Percentiles rank a stretch among this genome's conserved stretches.
Evolutionary conservation across 2,113 vertebrate genomes (phyloP).

Genomic region (Ornithorhynchus anatinus): DNA sequence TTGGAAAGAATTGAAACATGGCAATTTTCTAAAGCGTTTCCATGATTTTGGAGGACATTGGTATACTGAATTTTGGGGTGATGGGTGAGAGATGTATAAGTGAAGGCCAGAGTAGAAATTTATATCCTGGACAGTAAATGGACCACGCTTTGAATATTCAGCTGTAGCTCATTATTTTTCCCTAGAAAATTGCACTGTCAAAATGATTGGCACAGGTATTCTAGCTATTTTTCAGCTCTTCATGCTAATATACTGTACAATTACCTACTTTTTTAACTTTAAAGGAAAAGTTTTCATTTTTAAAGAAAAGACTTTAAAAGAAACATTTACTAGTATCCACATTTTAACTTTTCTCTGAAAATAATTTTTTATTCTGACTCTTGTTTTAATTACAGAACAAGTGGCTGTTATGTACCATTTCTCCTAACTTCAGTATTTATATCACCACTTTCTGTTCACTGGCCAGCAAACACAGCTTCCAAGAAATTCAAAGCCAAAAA

Average conservation of each 20-base stretch:
- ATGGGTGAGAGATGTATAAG: too few species aligned
- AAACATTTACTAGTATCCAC: not conserved
- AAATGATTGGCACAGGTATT: not conserved
- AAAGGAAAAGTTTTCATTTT: not conserved
- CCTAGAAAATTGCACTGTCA: not conserved
- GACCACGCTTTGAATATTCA: too few species aligned
- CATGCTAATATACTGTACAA: not conserved
- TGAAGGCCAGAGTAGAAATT: too few species aligned
- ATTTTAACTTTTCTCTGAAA: not conserved
- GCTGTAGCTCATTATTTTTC: not conserved
- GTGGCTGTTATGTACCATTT: conserved; percentile 8
- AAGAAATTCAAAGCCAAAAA: conserved; percentile 26
- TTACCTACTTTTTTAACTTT: not conserved
- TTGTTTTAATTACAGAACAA: conserved; percentile 30
- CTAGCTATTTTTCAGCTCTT: not conserved
- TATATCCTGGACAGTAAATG: too few species aligned
- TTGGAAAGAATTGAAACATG: too few species aligned
- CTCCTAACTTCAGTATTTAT: not conserved
- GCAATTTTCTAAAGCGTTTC: too few species aligned
- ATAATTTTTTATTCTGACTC: not conserved
- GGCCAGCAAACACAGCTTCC: conserved; percentile 32
- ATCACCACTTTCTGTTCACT: conserved; percentile 16
- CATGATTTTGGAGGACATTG: too few species aligned
- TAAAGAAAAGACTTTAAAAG: not conserved
- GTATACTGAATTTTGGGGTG: too few species aligned